Evolutionary conservation across 2,888 invertebrate species (phyloP).

Genomic region (Drosophila multiciliata): DNA sequence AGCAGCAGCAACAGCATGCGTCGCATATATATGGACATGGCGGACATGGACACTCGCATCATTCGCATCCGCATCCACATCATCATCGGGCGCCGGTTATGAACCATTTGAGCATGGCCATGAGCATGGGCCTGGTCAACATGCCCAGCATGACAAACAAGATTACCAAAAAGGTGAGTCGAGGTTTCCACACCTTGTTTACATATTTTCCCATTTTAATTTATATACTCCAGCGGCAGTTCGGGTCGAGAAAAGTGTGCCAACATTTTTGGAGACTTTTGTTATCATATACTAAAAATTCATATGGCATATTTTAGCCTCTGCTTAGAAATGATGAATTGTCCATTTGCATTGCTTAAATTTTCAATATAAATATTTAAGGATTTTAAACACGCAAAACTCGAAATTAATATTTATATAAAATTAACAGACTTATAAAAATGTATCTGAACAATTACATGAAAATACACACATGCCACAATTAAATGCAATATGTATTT

Average conservation of each 20-base stretch:
- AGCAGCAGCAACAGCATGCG: conserved; percentile 64
- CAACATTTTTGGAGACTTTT: neutral
- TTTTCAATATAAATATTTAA: neutral
- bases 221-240: neutral
- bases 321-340: neutral
- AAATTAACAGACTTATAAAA: neutral
- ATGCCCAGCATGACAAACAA: conserved; percentile 80
- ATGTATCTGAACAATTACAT: neutral
- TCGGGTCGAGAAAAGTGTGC: too few relatives aligned
- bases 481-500: neutral
- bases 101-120: conserved; percentile 84
- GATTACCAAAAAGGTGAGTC: conserved; percentile 82
- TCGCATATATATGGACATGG: conserved; percentile 54
- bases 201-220: conserved; percentile 1
- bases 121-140: conserved; percentile 83
- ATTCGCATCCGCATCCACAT: conserved; percentile 45
- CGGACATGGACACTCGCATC: conserved; percentile 63
- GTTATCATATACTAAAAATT: neutral
- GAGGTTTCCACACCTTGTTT: neutral
- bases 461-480: neutral
- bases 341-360: neutral
- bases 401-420: neutral
- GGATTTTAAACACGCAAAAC: neutral
- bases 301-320: neutral
- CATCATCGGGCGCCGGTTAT: conserved; percentile 80